Evolutionary conservation across 2,797 vertebrate species (phyloP).

Genomic region (Taenioides sp.): DNA sequence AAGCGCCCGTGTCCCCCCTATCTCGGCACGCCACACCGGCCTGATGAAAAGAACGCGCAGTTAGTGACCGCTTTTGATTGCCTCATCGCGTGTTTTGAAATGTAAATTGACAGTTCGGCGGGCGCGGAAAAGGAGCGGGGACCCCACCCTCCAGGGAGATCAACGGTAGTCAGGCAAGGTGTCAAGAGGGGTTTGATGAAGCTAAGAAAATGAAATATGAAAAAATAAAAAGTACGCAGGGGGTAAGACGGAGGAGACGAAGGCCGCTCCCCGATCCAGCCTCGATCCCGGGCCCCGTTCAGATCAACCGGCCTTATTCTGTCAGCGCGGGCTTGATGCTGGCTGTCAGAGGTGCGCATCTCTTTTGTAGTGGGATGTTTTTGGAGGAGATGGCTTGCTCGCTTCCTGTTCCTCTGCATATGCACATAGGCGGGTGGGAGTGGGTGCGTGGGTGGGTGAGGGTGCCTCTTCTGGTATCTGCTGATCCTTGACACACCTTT

Average conservation of each 20-base stretch:
- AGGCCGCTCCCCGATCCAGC: constrained; percentile 66
- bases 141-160: constrained; percentile 77
- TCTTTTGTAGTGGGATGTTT: constrained; percentile 79
- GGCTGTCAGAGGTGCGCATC: constrained; percentile 80
- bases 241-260: constrained; percentile 63
- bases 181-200: constrained; percentile 82
- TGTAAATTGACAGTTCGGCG: constrained; percentile 75
- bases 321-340: constrained; percentile 83
- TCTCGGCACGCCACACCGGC: constrained; percentile 58
- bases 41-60: constrained; percentile 75
- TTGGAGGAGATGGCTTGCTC: constrained; percentile 57
- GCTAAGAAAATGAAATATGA: constrained; percentile 60
- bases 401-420: constrained; percentile 78
- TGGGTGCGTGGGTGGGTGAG: constrained; percentile 26
- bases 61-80: constrained; percentile 79
- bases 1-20: constrained; percentile 57
- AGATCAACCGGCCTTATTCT: constrained; percentile 86
- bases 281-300: constrained; percentile 74
- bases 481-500: constrained; percentile 70
- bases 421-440: constrained; percentile 71
- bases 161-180: constrained; percentile 75
- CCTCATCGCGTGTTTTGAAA: constrained; percentile 80
- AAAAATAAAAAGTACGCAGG: constrained; percentile 54
- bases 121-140: constrained; percentile 56
- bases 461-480: constrained; percentile 60